Base-by-base conservation (phyloP, 2,797 vertebrate genomes). In the Agapornis canus region DNA sequence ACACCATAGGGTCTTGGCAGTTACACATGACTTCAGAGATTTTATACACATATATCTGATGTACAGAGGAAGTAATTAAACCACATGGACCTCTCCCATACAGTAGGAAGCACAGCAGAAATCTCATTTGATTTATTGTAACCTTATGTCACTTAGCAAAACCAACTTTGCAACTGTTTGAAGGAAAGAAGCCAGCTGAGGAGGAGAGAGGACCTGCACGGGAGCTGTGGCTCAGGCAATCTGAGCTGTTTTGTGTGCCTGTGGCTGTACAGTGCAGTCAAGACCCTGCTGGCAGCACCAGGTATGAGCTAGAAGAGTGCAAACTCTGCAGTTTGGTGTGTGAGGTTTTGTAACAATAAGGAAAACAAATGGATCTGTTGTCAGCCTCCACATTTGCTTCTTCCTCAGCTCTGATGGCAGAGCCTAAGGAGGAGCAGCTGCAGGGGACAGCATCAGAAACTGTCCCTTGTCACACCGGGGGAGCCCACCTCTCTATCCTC, bases 101-200 rank as follows among this genome's bases (percentile, higher is more conserved):
- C 88, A 89, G 92, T 94, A 95, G 91, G 88, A 90, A 87, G 82
- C 64, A 86, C 48, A 96, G 68, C 78, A 94, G 64, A 82, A 68
- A 91, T 84, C 70, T 90, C 83, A 77, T 85, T 96, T 94, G 92
- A 97, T 96, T 97, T 95, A 95, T 96, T 96, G 90, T 71, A 94
- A 97, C 95, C 92, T 94, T 49, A 86, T 84, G 92, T 91, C 81
- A 84, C 82, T 78, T 86, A 96, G 86, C 66, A 96, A 97, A 97
- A 95, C 86, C 80, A 90, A 75, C 91, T 94, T 76, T 68, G 81
- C 60, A 92, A 82, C 95, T 51, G 72, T 95, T 87, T 89, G 90
- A 86, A 94, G 68, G 94, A 93, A 89, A 47, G 47, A 80, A 94
- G 56, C 73, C 90, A 94, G 89, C 73, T 89, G 83, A 95, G 65